A percentile compares a stretch with the other conserved stretches of the same genome.
Evolutionary conservation across 2,888 invertebrate genomes (phyloP).

Genomic region (Agrochola lota): DNA sequence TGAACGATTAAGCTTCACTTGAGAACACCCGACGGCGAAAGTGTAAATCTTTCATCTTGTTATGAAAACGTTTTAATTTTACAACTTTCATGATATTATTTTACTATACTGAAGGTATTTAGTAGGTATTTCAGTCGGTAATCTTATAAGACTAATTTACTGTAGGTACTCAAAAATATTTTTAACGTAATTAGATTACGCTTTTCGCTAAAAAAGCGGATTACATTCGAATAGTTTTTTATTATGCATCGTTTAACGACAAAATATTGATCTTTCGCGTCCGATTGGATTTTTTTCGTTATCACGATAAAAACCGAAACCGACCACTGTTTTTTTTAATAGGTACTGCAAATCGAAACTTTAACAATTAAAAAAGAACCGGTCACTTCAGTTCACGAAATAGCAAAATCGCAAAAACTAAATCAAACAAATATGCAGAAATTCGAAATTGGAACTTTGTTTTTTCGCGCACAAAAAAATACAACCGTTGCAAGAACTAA

Average conservation of each 20-base stretch:
- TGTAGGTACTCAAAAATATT: constrained; percentile 5
- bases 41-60: constrained; percentile 43
- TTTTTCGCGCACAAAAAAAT: constrained; percentile 51
- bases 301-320: not conserved
- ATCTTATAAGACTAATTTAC: constrained; percentile 1
- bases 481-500: not conserved
- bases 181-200: not conserved
- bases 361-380: not conserved
- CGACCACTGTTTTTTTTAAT: not conserved
- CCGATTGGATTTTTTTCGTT: not conserved
- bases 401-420: not conserved
- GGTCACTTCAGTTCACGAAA: constrained; percentile 1
- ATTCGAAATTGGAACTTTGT: not conserved
- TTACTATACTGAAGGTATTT: not conserved
- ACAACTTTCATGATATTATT: constrained; percentile 6
- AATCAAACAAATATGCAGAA: not conserved
- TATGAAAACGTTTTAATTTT: constrained; percentile 25
- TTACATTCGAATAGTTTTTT: not conserved
- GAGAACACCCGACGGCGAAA: constrained; percentile 65
- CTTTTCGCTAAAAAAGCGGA: not conserved
- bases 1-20: constrained; percentile 45
- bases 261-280: not conserved
- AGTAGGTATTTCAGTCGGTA: not conserved
- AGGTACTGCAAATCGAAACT: not conserved
- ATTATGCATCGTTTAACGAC: not conserved